phyloP scores from a whole-genome alignment of 1,140 invertebrate genomes.

The Atta texana region DNA sequence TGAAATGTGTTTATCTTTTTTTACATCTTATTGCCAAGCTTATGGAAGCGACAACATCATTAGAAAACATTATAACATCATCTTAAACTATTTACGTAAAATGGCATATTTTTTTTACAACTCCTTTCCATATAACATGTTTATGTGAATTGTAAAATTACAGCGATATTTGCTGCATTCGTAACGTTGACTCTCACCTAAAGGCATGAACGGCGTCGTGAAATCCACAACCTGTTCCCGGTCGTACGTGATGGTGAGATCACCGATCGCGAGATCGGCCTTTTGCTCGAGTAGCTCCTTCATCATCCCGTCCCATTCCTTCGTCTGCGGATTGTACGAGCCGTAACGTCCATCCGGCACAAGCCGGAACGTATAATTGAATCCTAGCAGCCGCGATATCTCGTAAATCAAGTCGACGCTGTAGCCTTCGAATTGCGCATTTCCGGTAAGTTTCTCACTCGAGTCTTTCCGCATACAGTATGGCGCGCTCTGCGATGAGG shows the following conservation, averaged over 20 bases:
- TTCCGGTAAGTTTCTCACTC: slow-evolving; percentile 92
- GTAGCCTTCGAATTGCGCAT: slow-evolving; percentile 96
- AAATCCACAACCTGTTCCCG: slow-evolving; percentile 96
- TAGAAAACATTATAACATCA: slow-evolving; percentile 2
- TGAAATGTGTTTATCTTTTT: neutral
- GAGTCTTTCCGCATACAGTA: slow-evolving; percentile 96
- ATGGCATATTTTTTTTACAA: neutral
- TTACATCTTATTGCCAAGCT: neutral
- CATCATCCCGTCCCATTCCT: slow-evolving; percentile 98
- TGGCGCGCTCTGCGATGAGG: slow-evolving; percentile 91
- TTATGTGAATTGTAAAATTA: slow-evolving; percentile 11
- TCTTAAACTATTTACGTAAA: neutral
- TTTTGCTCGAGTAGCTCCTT: slow-evolving; percentile 95
- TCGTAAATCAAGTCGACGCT: slow-evolving; percentile 95
- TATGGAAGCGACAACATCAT: neutral
- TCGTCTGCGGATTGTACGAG: slow-evolving; percentile 91
- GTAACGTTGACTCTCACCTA: slow-evolving; percentile 87
- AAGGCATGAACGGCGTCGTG: slow-evolving; percentile 98
- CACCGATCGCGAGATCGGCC: slow-evolving; percentile 96
- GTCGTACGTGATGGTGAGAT: slow-evolving; percentile 97
- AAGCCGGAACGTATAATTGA: slow-evolving; percentile 95
- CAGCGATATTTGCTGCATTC: neutral
- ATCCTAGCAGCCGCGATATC: slow-evolving; percentile 94
- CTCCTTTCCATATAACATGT: neutral
- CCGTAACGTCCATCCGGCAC: slow-evolving; percentile 94